Evolutionary conservation across 53 echinoderm and acorn worm genomes (phyloP).

Genomic region (Pentamera pediparva): DNA sequence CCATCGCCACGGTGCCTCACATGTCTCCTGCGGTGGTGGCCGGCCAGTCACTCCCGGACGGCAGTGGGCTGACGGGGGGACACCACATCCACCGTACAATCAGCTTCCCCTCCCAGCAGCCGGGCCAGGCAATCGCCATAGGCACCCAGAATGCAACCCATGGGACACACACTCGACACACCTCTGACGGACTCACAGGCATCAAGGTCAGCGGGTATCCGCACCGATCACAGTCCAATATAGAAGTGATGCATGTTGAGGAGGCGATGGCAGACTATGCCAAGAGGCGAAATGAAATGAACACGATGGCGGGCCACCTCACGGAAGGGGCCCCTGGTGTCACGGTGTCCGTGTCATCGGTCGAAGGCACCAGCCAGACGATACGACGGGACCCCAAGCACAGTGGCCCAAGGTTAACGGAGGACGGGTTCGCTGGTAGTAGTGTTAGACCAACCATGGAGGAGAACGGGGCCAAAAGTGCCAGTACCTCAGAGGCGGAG

Average conservation of each 20-base stretch:
- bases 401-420: slow-evolving; percentile 31
- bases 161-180: slow-evolving; percentile 16
- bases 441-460: background rate
- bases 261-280: background rate
- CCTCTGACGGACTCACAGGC: slow-evolving; percentile 5
- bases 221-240: slow-evolving; percentile 20
- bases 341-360: background rate
- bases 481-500: too few species aligned
- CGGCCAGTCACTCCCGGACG: slow-evolving; percentile 9
- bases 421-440: background rate
- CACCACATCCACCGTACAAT: slow-evolving; percentile 24
- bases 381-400: slow-evolving; percentile 23
- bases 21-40: background rate
- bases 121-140: background rate
- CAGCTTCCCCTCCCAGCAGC: slow-evolving; percentile 14
- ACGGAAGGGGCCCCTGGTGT: background rate
- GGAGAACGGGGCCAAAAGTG: too few species aligned
- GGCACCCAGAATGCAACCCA: background rate
- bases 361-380: slow-evolving; percentile 14
- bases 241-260: slow-evolving; percentile 16
- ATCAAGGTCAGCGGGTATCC: background rate
- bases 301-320: background rate
- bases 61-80: background rate
- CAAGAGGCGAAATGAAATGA: background rate
- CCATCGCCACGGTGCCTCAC: background rate